Evolutionary conservation across 2,113 vertebrate genomes (phyloP).

Genomic region (Vombatus ursinus): DNA sequence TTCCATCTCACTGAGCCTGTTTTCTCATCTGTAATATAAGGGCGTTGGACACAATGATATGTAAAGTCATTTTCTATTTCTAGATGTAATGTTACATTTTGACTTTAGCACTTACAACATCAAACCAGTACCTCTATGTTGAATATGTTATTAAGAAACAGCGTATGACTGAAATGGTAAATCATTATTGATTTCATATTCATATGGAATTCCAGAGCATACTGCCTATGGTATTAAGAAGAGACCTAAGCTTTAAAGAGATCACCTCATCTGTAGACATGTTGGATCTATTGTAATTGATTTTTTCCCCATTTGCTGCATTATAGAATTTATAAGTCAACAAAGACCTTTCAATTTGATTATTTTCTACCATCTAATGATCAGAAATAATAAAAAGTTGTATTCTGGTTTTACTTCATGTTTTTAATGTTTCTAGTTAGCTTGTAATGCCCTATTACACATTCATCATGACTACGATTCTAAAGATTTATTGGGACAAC

Average conservation of each 20-base stretch:
- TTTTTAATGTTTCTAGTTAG: background rate
- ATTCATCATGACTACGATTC: constrained; percentile 44
- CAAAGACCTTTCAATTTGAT: background rate
- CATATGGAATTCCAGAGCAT: no score
- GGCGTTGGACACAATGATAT: no score
- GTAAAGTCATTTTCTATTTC: no score
- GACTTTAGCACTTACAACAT: background rate
- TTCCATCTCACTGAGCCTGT: no score
- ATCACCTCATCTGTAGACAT: background rate
- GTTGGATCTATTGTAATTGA: background rate
- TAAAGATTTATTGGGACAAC: constrained; percentile 24
- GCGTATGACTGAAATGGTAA: background rate
- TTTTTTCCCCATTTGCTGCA: background rate
- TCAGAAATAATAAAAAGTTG: background rate
- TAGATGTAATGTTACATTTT: background rate
- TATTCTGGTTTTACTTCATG: background rate
- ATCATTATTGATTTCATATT: no score
- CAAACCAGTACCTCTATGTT: background rate
- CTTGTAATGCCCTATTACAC: background rate
- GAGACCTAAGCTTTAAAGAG: no score
- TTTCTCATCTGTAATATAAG: no score
- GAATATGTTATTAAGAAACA: background rate
- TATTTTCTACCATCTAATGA: background rate
- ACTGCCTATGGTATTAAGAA: no score
- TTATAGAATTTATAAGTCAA: constrained; percentile 35